Base-by-base conservation (phyloP, 2,888 invertebrate species). In the Punctoribates punctum region DNA sequence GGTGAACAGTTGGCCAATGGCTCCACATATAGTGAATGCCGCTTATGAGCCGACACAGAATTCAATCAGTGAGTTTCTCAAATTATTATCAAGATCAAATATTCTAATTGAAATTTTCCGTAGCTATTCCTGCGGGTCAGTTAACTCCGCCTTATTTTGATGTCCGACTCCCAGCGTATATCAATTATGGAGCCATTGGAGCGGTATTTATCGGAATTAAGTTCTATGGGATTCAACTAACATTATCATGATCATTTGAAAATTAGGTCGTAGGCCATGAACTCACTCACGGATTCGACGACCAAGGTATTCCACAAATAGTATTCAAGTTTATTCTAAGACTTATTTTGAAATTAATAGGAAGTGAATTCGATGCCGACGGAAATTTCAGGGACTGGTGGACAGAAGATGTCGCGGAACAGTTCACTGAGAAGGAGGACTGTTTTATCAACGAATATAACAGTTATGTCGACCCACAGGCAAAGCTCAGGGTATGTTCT, bases 251-350 rank as follows among this genome's bases (percentile, higher is more conserved):
- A n/a, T n/a, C n/a, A 42, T 42, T 42, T 42, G 8, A 13, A 42
- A 9, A 1, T 9, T 13, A 42, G 42, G 42, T 95, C 15, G 94
- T 95, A 81, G 95, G 92, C 15, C 95, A 95, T 82, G 94, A 95
- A 84, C 90, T 94, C 77, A 94, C 94, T 3, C 94, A 94, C 81
- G 94, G 93, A 0, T 94, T 94, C 81, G 94, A 94, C 82, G 92
- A 94, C 82, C 92, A 93, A 83, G 72, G 72, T 48, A 70, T 46
- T 8, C 34, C 4, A 34, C 34, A 4, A 34, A 34, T 34, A 6
- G 8, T 94, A 75, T 80, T 81, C 3, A 54, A 20, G 5, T 23
- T 25, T 8, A 34, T 34, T 6, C 4, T 34, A 34, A 34, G 4
- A 8, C 8, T 34, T 34, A n/a, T 34, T 6, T 34, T 8, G 5